Percentiles rank a stretch among this genome's conserved stretches.
Evolutionary conservation across 2,797 vertebrate genomes (phyloP).

Genomic region (Rhabdomys pumilio): DNA sequence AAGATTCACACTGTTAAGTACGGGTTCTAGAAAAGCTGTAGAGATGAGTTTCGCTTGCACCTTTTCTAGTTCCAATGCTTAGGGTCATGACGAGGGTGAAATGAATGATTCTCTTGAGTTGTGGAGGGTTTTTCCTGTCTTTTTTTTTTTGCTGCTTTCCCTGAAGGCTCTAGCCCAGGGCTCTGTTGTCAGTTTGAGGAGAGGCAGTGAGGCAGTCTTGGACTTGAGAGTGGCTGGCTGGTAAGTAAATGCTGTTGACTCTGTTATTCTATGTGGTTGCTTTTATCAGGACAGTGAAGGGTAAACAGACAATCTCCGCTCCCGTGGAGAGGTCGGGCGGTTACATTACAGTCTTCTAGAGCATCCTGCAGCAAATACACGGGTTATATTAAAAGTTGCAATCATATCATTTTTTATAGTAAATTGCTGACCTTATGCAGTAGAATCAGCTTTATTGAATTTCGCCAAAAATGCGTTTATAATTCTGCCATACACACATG

Average conservation of each 20-base stretch:
- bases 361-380: slow-evolving; percentile 91
- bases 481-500: slow-evolving; percentile 88
- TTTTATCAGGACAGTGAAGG: slow-evolving; percentile 89
- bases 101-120: slow-evolving; percentile 61
- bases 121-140: neutral
- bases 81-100: neutral
- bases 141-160: neutral
- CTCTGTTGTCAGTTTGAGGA: neutral
- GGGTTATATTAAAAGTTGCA: slow-evolving; percentile 93
- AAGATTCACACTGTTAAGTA: neutral
- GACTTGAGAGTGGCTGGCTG: slow-evolving; percentile 72
- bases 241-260: slow-evolving; percentile 83
- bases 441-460: slow-evolving; percentile 95
- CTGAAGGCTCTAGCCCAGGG: neutral
- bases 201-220: slow-evolving; percentile 12
- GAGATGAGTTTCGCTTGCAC: neutral
- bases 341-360: slow-evolving; percentile 89
- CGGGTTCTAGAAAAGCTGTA: neutral
- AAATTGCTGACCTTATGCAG: slow-evolving; percentile 94
- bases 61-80: slow-evolving; percentile 5
- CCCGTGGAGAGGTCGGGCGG: slow-evolving; percentile 87
- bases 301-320: slow-evolving; percentile 88
- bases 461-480: slow-evolving; percentile 92
- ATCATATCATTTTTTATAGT: slow-evolving; percentile 92
- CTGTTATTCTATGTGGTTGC: slow-evolving; percentile 81